Evolutionary conservation across 2,113 vertebrate species (phyloP).

Genomic region (Silurus glanis): DNA sequence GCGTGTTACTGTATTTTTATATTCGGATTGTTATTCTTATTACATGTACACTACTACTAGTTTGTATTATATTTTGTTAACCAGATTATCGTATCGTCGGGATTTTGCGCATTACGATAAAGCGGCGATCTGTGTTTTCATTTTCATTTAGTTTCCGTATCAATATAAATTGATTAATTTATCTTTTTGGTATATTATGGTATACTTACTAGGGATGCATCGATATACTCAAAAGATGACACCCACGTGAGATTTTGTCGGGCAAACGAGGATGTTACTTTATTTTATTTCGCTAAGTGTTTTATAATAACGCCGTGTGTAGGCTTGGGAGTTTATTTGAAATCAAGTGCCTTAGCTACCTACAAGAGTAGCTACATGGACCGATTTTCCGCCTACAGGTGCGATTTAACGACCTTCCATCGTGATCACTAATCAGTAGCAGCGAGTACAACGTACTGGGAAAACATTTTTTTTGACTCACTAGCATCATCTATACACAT

Average conservation of each 20-base stretch:
- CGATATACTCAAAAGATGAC: neutral
- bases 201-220: neutral
- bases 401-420: neutral
- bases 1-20: neutral
- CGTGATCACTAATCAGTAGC: neutral
- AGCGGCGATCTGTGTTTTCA: slow-evolving; percentile 27
- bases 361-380: neutral
- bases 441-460: neutral
- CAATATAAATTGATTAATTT: neutral
- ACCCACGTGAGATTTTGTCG: neutral
- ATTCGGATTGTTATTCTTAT: neutral
- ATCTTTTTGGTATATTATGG: slow-evolving; percentile 6
- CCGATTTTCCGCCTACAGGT: neutral
- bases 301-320: neutral
- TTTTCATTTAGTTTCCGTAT: slow-evolving; percentile 31
- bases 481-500: neutral
- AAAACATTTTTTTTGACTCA: neutral
- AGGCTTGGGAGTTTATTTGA: neutral
- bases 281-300: neutral
- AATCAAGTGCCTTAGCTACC: neutral
- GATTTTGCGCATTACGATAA: slow-evolving; percentile 4
- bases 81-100: neutral
- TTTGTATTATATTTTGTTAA: slow-evolving; percentile 38
- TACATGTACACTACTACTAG: slow-evolving; percentile 30
- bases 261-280: neutral